Evolutionary conservation across 2,888 invertebrate genomes (phyloP).

Genomic region (Camptogramma bilineatum): DNA sequence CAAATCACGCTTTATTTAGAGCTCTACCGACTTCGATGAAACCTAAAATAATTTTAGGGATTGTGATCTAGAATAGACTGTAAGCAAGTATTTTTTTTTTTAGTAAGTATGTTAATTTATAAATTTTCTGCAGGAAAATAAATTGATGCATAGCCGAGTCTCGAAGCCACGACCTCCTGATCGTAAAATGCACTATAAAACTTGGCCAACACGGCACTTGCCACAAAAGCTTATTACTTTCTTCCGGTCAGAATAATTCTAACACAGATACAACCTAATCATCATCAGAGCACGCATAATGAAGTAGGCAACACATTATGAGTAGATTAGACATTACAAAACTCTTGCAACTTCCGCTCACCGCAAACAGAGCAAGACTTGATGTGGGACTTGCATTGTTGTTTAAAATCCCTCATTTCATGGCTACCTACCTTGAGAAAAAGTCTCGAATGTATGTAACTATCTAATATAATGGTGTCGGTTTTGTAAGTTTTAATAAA

Average conservation of each 20-base stretch:
- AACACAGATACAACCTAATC: not conserved
- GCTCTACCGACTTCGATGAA: no score
- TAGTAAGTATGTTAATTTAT: no score
- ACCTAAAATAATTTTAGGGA: no score
- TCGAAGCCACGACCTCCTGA: no score
- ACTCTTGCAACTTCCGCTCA: constrained; percentile 31
- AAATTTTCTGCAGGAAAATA: no score
- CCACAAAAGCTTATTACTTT: not conserved
- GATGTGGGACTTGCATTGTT: constrained; percentile 36
- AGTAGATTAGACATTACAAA: constrained; percentile 28
- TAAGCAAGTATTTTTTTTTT: no score
- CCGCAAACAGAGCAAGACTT: constrained; percentile 38
- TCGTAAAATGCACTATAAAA: no score
- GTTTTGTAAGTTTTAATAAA: not conserved
- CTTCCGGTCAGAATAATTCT: not conserved
- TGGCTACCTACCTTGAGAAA: constrained; percentile 17
- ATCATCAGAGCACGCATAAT: constrained; percentile 28
- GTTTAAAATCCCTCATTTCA: constrained; percentile 21
- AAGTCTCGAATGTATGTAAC: not conserved
- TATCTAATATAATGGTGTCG: constrained; percentile 4
- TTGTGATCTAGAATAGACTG: no score
- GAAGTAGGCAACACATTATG: constrained; percentile 24
- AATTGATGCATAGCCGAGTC: no score
- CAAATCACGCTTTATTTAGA: no score
- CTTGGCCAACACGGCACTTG: no score